Base-by-base conservation (phyloP, 2,888 invertebrate species). In the Nomada goodeniana region DNA sequence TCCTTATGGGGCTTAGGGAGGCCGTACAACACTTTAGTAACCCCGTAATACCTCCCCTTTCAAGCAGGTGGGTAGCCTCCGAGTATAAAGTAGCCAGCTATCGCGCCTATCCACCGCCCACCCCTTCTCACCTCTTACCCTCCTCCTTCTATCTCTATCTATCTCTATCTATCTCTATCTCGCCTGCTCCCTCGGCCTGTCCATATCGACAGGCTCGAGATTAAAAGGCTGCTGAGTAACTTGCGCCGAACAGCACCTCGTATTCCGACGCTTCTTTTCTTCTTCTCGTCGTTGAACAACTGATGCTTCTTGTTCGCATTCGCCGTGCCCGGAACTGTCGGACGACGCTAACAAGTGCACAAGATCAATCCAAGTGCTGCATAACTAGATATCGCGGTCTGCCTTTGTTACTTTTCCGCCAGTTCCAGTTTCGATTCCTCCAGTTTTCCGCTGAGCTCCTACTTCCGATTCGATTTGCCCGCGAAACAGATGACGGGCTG, bases 11-110 rank as follows among this genome's bases (percentile, higher is more conserved):
- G 90, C 91, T 91, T 91, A 85, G 91, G 91, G 93, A 93, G 92
- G 93, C 93, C 93, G 91, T 93, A 93, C 93, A 91, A 93, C 92
- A 91, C 92, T 92, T 93, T 92, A 91, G 91, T 91, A 91, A 91
- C 91, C 90, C 91, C 92, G 92, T 93, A 92, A 92, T 92, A 89
- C 91, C 91, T 89, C 90, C 91, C 91, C 87, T 90, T 87, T 85
- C 80, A 80, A 78, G 63, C 83, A 82, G 83, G 50, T 78, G 86
- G 80, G 72, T 84, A 86, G 84, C 82, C 85, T 87, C 76, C 73
- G 76, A 83, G 89, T 87, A 84, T 85, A 87, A 83, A 85, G 88
- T 88, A 83, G 88, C 85, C 72, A 71, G 76, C 88, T 82, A 85
- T 84, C 84, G 82, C 85, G 76, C 79, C 79, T 47, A 13, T 11